Evolutionary conservation across 2,888 invertebrate genomes (phyloP).

Genomic region (Phalera bucephala): DNA sequence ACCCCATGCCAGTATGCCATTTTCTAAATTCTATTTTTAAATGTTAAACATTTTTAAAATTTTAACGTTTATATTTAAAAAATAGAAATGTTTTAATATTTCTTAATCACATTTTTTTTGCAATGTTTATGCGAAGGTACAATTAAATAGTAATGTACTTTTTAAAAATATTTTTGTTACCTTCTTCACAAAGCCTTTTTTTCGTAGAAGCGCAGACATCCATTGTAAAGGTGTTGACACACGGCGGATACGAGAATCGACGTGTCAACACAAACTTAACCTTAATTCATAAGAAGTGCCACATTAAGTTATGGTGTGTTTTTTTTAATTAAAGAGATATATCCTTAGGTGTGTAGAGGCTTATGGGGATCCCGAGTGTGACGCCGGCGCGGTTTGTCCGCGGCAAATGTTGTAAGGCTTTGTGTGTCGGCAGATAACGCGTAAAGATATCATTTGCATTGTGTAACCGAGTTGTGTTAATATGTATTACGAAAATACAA

Average conservation of each 20-base stretch:
- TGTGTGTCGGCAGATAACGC: slow-evolving; percentile 32
- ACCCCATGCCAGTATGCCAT: too few species aligned
- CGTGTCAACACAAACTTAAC: slow-evolving; percentile 42
- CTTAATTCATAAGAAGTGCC: slow-evolving; percentile 51
- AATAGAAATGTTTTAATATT: too few species aligned
- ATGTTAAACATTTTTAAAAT: too few species aligned
- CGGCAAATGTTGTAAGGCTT: slow-evolving; percentile 37
- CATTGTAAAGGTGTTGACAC: slow-evolving; percentile 41
- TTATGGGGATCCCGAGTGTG: slow-evolving; percentile 34
- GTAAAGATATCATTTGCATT: slow-evolving; percentile 36
- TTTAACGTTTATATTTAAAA: too few species aligned
- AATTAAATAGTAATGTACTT: too few species aligned
- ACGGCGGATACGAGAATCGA: slow-evolving; percentile 43
- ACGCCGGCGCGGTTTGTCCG: slow-evolving; percentile 41
- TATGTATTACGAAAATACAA: slow-evolving; percentile 5
- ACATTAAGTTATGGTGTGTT: slow-evolving; percentile 45
- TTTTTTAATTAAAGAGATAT: slow-evolving; percentile 45
- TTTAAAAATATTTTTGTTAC: too few species aligned
- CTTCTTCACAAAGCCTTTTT: too few species aligned
- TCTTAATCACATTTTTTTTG: too few species aligned
- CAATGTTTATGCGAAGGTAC: too few species aligned
- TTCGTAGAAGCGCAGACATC: too few species aligned
- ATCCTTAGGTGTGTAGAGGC: slow-evolving; percentile 29
- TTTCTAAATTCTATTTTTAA: too few species aligned
- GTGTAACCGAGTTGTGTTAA: slow-evolving; percentile 30